Evolutionary conservation across 2,797 vertebrate genomes (phyloP).

Genomic region (Hydrocynus forskahlii): DNA sequence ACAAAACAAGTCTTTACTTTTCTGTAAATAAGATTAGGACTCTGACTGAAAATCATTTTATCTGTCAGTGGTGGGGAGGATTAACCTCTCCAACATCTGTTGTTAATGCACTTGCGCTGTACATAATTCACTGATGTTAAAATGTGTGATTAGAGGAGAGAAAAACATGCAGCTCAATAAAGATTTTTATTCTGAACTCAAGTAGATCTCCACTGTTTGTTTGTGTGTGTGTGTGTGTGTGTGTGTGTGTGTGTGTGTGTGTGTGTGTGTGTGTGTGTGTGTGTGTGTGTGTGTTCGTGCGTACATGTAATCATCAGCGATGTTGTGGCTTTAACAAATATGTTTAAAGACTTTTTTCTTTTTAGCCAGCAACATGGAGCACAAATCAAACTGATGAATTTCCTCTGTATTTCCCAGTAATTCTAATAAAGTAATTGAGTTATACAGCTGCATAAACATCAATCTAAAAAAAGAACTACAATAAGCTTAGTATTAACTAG

Average conservation of each 20-base stretch:
- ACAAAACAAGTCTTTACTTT: constrained; percentile 3
- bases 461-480: not conserved
- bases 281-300: not conserved
- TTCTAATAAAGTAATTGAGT: not conserved
- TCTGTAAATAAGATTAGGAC: constrained; percentile 2
- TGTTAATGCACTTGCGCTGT: not conserved
- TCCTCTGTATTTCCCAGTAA: not conserved
- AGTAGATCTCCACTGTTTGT: not conserved
- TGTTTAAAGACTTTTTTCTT: not conserved
- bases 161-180: constrained; percentile 27
- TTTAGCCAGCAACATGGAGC: not conserved
- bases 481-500: not conserved
- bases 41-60: not conserved
- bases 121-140: constrained; percentile 2
- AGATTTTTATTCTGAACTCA: constrained; percentile 20
- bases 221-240: not conserved
- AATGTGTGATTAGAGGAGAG: not conserved
- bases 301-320: not conserved
- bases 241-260: not conserved
- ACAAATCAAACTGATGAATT: not conserved
- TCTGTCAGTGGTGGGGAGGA: not conserved
- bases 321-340: not conserved
- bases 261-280: not conserved
- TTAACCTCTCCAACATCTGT: not conserved
- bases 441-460: not conserved